Percentiles rank a stretch among this genome's conserved stretches.
Evolutionary conservation across 2,797 vertebrate species (phyloP).

Genomic region (Xenopus petersii): DNA sequence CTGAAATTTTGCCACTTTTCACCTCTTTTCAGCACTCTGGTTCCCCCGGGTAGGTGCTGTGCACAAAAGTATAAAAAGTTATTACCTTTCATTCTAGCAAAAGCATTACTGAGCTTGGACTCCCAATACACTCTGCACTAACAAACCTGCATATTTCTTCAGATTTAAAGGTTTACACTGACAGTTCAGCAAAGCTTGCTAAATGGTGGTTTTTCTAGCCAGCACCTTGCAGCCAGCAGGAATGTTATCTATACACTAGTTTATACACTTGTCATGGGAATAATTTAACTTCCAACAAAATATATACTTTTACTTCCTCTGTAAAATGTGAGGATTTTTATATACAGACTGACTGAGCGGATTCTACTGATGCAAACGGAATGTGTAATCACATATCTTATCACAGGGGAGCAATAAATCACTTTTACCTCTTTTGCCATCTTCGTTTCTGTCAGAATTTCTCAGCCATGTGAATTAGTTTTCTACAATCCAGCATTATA

Average conservation of each 20-base stretch:
- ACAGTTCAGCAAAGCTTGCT: constrained; percentile 37
- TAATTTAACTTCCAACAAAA: no score
- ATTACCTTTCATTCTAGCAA: constrained; percentile 46
- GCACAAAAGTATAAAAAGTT: constrained; percentile 43
- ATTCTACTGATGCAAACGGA: no score
- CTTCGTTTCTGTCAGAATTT: no score
- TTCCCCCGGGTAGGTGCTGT: constrained; percentile 36
- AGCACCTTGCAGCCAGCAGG: constrained; percentile 4
- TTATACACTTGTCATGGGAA: no score
- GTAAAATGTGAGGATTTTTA: no score
- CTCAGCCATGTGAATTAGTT: no score
- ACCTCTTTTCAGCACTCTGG: constrained; percentile 42
- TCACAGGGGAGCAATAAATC: no score
- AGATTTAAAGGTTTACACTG: constrained; percentile 17
- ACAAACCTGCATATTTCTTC: constrained; percentile 10
- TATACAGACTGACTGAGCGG: no score
- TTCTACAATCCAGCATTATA: no score
- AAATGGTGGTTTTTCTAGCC: constrained; percentile 22
- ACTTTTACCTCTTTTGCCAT: no score
- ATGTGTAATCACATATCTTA: no score
- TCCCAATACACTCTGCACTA: constrained; percentile 10
- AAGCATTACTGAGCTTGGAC: constrained; percentile 41
- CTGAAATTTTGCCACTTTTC: constrained; percentile 48
- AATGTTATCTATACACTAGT: neutral
- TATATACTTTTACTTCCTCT: no score